Base-by-base conservation (phyloP, 2,888 invertebrate species). In the Xestia xanthographa region DNA sequence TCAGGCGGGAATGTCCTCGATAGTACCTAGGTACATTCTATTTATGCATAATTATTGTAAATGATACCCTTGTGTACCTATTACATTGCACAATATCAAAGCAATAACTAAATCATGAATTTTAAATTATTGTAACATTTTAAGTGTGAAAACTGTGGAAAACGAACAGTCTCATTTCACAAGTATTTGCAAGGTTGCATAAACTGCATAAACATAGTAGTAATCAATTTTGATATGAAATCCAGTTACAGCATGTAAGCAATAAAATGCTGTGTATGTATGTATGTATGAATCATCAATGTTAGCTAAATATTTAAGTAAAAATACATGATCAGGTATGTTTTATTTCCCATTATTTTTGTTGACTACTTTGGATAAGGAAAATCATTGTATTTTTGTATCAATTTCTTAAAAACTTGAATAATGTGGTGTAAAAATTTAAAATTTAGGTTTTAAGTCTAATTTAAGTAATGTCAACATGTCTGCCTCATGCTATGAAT, bases 191-290 rank as follows among this genome's bases (percentile, higher is more conserved):
- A 74, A 66, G 75, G 38, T 81, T 53, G 45, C 14, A 6, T n/a
- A 75, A 45, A 82, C 48, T 53, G 45, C 14, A 6, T n/a, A 75
- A 45, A 82, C 48, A 60, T 20, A 26, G 65, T 4, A 53, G 17
- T 66, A 53, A 82, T 82, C 38, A 82, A 45, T 75, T 75, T 62
- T 76, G 45, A 45, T 62, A 76, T 62, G n/a, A 76, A 76, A 66
- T 76, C 17, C 45, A 76, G 41, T 66, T 48, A 73, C 29, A 63
- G 22, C 53, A 56, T 56, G n/a, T 17, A 41, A 48, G 62, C 45
- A 62, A 82, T 82, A 53, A 66, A 82, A 66, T 58, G 22, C 29
- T n/a, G 26, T 75, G 43, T 53, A 22, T 56, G 5, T 43, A 0
- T 43, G 0, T 1, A 43, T 26, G 38, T 48, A 43, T 63, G 29